A percentile compares a stretch with the other conserved stretches of the same genome.
phyloP scores from a whole-genome alignment of 1,140 invertebrate genomes.

The Trichogramma pretiosum region DNA sequence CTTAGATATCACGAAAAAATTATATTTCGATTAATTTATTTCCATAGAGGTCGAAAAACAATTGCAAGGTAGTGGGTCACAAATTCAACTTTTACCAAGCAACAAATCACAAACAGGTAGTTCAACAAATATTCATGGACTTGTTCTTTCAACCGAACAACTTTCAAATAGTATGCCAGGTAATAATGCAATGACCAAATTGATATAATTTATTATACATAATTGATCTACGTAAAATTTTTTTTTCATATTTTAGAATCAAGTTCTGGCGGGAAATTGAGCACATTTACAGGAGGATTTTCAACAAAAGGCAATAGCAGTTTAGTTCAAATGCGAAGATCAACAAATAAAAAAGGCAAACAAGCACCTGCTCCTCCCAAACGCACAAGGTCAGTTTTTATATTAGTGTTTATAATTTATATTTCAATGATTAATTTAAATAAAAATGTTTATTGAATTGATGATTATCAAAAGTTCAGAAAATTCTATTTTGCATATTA shows the following conservation, averaged over 20 bases:
- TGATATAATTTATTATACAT: not conserved
- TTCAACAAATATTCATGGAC: conserved; percentile 56
- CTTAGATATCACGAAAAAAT: too few species aligned
- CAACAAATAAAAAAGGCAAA: conserved; percentile 81
- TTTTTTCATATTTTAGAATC: conserved; percentile 41
- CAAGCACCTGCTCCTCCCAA: conserved; percentile 91
- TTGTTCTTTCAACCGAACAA: conserved; percentile 49
- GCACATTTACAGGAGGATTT: conserved; percentile 55
- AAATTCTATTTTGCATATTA: too few species aligned
- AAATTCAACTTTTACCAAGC: conserved; percentile 51
- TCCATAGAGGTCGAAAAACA: conserved; percentile 79
- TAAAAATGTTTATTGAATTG: not conserved
- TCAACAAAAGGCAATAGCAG: conserved; percentile 50
- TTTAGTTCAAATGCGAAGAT: conserved; percentile 73
- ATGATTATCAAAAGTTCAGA: too few species aligned
- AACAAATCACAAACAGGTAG: conserved; percentile 61
- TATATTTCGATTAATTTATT: too few species aligned
- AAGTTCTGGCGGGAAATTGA: conserved; percentile 52
- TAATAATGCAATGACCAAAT: conserved; percentile 17
- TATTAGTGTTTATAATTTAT: conserved; percentile 1
- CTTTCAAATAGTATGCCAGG: conserved; percentile 35
- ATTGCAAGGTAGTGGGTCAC: conserved; percentile 58
- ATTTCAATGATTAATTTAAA: conserved; percentile 6
- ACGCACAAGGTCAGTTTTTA: conserved; percentile 66
- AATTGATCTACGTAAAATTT: conserved; percentile 1